Evolutionary conservation across 2,888 invertebrate species (phyloP).

Genomic region (Hybos culiciformis): DNA sequence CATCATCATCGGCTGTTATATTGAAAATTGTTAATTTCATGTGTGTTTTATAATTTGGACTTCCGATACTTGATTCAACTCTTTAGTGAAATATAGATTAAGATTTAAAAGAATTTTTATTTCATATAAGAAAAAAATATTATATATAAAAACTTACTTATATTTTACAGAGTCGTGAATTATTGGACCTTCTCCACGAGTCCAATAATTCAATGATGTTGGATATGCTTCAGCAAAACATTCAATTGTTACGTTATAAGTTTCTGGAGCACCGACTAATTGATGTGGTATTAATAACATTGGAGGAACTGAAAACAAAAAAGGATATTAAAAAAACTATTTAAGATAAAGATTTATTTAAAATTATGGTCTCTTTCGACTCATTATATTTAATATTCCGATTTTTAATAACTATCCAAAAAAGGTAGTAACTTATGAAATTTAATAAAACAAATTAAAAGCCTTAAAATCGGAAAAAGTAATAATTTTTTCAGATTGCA

Average conservation of each 20-base stretch:
- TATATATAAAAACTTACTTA: slow-evolving; percentile 37
- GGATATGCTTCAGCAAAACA: slow-evolving; percentile 90
- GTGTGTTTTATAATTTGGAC: slow-evolving; percentile 69
- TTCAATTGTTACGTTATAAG: slow-evolving; percentile 73
- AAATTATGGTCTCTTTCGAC: too few species aligned
- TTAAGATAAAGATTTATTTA: too few species aligned
- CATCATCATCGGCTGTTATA: slow-evolving; percentile 67
- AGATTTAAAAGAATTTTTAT: not conserved
- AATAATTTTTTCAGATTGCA: too few species aligned
- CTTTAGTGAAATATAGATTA: slow-evolving; percentile 15
- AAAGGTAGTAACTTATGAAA: too few species aligned
- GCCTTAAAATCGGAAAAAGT: too few species aligned
- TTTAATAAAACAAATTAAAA: too few species aligned
- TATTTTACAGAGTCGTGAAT: slow-evolving; percentile 76
- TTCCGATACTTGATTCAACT: slow-evolving; percentile 50
- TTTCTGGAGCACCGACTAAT: slow-evolving; percentile 71
- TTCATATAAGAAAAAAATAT: not conserved
- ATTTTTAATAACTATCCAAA: too few species aligned
- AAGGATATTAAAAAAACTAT: too few species aligned
- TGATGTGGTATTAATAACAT: slow-evolving; percentile 87
- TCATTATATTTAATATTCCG: too few species aligned
- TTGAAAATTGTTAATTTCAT: slow-evolving; percentile 72
- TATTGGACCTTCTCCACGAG: slow-evolving; percentile 74
- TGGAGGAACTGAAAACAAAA: slow-evolving; percentile 56
- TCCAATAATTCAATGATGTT: slow-evolving; percentile 82